Evolutionary conservation across 2,888 invertebrate species (phyloP), one percentile per base, ranked within the genome.

Genomic region (Mimumesa dahlbomi): DNA sequence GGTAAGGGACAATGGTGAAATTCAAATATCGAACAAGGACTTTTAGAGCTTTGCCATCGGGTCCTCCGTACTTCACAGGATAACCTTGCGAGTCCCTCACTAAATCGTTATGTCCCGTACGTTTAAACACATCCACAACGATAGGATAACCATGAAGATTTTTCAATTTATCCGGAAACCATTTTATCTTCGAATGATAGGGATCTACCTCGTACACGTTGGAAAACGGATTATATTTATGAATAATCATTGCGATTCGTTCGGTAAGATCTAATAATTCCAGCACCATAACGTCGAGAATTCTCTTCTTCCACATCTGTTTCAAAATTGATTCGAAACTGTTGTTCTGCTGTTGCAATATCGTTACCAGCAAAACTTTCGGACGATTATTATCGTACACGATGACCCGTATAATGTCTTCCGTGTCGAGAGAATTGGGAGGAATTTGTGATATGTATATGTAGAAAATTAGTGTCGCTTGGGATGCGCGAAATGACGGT

Each of bases 111-210:
- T n/a, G n/a, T n/a, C n/a, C n/a, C n/a, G n/a, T n/a, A n/a, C n/a
- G n/a, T n/a, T n/a, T n/a, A n/a, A n/a, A n/a, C n/a, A n/a, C n/a
- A 13, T 21, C 21, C n/a, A 45, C 21, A 18, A 3, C 21, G 9
- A 45, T n/a, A 1, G 53, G 42, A 34, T 75, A 63, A 2, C 73
- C 75, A 40, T 75, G 19, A 61, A 80, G 73, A 38, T 82, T 50
- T 1, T 34, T 34, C 6, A 77, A 31, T 22, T 80, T 77, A 19
- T 75, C 61, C 0, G 82, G 82, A 13, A 49, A 59, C 58, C 49
- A 50, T 11, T 11, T 11, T 0, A 21, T 7, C 2, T 3, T 7
- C 4, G 40, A 16, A 9, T 25, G n/a, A n/a, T n/a, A n/a, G n/a
- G n/a, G n/a, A n/a, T n/a, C n/a, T n/a, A n/a, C n/a, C n/a, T n/a